Evolutionary conservation across 2,888 invertebrate genomes (phyloP).

Genomic region (Cyrtodaria siliqua): DNA sequence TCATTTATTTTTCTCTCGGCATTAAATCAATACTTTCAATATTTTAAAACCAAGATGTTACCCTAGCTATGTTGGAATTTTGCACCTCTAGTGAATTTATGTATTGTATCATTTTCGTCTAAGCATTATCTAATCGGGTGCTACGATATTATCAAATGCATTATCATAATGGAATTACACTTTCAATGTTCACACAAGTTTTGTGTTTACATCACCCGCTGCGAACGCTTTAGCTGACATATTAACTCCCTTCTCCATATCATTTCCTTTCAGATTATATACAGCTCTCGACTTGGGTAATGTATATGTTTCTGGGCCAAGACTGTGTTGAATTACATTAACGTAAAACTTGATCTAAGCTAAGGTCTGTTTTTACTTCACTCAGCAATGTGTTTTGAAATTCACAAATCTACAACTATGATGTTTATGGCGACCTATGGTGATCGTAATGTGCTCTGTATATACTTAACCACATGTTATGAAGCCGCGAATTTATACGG

Average conservation of each 20-base stretch:
- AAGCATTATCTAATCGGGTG: slow-evolving; percentile 19
- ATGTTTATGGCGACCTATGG: slow-evolving; percentile 1
- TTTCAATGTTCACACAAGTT: too few species aligned
- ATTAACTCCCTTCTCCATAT: slow-evolving; percentile 32
- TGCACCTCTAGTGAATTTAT: too few species aligned
- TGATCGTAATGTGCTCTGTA: neutral
- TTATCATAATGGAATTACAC: slow-evolving; percentile 3
- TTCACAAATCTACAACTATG: neutral
- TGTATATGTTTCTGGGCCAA: slow-evolving; percentile 1
- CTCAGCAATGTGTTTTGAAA: slow-evolving; percentile 27
- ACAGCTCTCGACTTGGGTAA: too few species aligned
- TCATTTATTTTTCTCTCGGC: too few species aligned
- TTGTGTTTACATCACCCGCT: slow-evolving; percentile 14
- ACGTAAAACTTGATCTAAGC: slow-evolving; percentile 8
- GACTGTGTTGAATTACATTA: slow-evolving; percentile 2
- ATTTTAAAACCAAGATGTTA: too few species aligned
- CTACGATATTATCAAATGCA: slow-evolving; percentile 28
- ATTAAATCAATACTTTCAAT: too few species aligned
- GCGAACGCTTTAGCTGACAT: slow-evolving; percentile 40
- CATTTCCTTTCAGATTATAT: slow-evolving; percentile 22
- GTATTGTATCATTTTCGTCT: neutral
- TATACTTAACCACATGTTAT: neutral
- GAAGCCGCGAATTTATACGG: neutral
- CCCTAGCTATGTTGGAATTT: too few species aligned
- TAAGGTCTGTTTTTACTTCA: slow-evolving; percentile 26